These are phyloP conservation scores for Brenthis hecate DNA, from an alignment of 2,888 invertebrate genomes.

Conservation along the genomic window DNA sequence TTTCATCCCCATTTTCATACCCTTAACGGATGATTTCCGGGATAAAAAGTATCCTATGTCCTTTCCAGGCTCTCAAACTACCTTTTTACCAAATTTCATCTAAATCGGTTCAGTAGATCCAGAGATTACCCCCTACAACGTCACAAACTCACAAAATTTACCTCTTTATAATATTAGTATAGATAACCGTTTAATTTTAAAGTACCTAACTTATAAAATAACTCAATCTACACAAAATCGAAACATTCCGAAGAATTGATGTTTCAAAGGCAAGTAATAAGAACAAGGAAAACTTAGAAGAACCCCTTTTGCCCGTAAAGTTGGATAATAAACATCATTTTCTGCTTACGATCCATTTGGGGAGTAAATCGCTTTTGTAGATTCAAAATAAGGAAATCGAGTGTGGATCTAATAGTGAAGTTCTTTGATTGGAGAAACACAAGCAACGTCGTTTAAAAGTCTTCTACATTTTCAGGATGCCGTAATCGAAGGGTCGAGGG, in stretches of 20 bases:
- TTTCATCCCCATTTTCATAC: too few species aligned
- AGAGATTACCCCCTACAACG: too few species aligned
- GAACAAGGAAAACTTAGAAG: slow-evolving; percentile 3
- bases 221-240: background rate
- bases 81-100: too few species aligned
- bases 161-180: too few species aligned
- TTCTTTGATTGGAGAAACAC: background rate
- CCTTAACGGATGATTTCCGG: too few species aligned
- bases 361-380: slow-evolving; percentile 8
- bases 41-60: too few species aligned
- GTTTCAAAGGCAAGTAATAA: background rate
- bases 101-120: too few species aligned
- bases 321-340: slow-evolving; percentile 1
- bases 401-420: background rate
- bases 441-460: background rate
- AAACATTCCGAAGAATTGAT: background rate
- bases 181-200: background rate
- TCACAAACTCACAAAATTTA: too few species aligned
- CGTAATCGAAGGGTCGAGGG: too few species aligned
- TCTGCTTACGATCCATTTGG: slow-evolving; percentile 3
- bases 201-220: background rate
- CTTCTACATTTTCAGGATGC: too few species aligned
- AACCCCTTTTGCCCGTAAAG: slow-evolving; percentile 10
- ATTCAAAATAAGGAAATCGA: slow-evolving; percentile 2
- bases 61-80: too few species aligned